phyloP scores from a whole-genome alignment of 1,140 invertebrate genomes.

The Camponotus pennsylvanicus region DNA sequence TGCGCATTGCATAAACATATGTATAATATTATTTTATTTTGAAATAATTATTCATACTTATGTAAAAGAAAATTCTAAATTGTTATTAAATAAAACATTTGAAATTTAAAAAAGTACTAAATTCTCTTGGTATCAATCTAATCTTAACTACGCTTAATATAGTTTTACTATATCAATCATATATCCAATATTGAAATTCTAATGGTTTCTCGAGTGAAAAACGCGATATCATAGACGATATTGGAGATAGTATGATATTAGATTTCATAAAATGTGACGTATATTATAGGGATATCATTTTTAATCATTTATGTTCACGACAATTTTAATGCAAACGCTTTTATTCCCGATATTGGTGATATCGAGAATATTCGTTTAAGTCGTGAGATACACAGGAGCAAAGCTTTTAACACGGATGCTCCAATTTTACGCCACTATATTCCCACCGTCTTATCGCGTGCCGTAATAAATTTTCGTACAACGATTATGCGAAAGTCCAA shows the following conservation, averaged over 20 bases:
- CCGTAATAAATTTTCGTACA: constrained; percentile 40
- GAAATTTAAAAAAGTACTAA: not conserved
- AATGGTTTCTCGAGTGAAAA: not conserved
- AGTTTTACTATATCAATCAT: not conserved
- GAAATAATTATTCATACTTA: not conserved
- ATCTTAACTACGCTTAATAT: not conserved
- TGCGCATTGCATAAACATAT: not conserved
- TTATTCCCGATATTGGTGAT: constrained; percentile 57
- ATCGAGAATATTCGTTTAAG: constrained; percentile 36
- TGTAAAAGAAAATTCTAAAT: not conserved
- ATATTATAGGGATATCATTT: constrained; percentile 25
- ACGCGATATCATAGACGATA: not conserved
- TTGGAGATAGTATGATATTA: not conserved
- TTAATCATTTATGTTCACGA: constrained; percentile 49
- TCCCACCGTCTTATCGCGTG: constrained; percentile 35
- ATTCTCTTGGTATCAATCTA: constrained; percentile 4
- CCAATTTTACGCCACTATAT: constrained; percentile 52
- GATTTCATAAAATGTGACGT: constrained; percentile 40
- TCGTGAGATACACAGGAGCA: not conserved
- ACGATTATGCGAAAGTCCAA: constrained; percentile 35
- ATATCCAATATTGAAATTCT: constrained; percentile 16
- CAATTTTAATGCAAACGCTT: constrained; percentile 52
- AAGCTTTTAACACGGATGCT: constrained; percentile 42
- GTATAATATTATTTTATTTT: not conserved
- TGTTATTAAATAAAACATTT: not conserved